These are phyloP conservation scores for Mythimna lalbum DNA, from an alignment of 2,888 invertebrate genomes.

Conservation along the genomic window DNA sequence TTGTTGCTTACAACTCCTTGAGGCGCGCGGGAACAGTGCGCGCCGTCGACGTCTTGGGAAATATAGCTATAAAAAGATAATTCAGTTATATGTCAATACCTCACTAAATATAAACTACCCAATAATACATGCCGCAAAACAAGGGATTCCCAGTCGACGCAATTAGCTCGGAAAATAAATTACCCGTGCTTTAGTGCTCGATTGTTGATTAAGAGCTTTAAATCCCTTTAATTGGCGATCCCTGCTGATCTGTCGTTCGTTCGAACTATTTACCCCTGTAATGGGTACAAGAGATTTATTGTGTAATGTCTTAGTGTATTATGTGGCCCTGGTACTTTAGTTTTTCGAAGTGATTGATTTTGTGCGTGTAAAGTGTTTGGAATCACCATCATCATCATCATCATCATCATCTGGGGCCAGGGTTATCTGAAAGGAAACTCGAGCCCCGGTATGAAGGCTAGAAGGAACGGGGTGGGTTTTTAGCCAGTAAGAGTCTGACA, in stretches of 20 bases:
- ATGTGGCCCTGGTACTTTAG: constrained; percentile 23
- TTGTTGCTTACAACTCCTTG: too few species aligned
- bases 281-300: constrained; percentile 27
- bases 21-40: too few species aligned
- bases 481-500: too few species aligned
- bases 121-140: not conserved
- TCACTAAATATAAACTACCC: not conserved
- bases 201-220: constrained; percentile 53
- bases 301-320: constrained; percentile 11
- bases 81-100: not conserved
- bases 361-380: too few species aligned
- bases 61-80: too few species aligned
- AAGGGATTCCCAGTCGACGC: constrained; percentile 23
- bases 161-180: constrained; percentile 46
- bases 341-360: not conserved
- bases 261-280: constrained; percentile 40
- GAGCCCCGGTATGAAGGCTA: too few species aligned
- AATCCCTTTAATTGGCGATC: constrained; percentile 51
- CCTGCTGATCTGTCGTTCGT: constrained; percentile 31
- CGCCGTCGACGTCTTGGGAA: too few species aligned
- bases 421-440: too few species aligned
- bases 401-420: too few species aligned
- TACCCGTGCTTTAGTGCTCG: constrained; percentile 6
- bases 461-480: too few species aligned
- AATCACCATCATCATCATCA: too few species aligned